These are phyloP conservation scores for Xanthia icteritia DNA, from an alignment of 2,888 invertebrate genomes.

Conservation along the genomic window DNA sequence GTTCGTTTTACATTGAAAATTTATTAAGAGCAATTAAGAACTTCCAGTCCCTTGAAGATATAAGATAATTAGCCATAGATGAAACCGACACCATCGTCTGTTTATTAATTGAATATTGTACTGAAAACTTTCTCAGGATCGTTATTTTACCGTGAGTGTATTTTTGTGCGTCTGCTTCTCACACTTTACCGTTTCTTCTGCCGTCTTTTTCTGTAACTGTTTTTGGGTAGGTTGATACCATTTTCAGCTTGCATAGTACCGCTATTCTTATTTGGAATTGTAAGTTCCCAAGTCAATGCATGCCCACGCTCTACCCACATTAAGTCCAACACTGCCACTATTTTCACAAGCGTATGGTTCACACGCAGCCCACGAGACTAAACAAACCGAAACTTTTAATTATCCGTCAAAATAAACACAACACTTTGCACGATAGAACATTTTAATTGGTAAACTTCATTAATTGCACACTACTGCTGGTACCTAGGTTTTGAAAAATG, in stretches of 20 bases:
- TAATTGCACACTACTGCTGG: slow-evolving; percentile 23
- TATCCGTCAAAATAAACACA: slow-evolving; percentile 45
- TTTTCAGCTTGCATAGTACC: neutral
- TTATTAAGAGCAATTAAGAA: slow-evolving; percentile 64
- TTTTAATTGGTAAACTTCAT: slow-evolving; percentile 54
- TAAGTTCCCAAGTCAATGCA: slow-evolving; percentile 37
- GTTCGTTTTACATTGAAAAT: slow-evolving; percentile 57
- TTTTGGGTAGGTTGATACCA: neutral
- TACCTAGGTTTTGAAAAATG: neutral
- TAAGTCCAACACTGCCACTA: slow-evolving; percentile 26
- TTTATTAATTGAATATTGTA: slow-evolving; percentile 1
- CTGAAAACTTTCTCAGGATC: no score
- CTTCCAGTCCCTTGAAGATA: slow-evolving; percentile 30
- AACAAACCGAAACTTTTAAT: slow-evolving; percentile 50
- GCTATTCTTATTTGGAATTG: slow-evolving; percentile 26
- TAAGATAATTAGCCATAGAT: slow-evolving; percentile 24
- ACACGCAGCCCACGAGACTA: slow-evolving; percentile 33
- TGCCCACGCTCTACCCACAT: slow-evolving; percentile 61
- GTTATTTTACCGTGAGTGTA: neutral
- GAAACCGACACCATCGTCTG: slow-evolving; percentile 24
- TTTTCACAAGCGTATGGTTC: slow-evolving; percentile 30
- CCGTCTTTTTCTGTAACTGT: neutral
- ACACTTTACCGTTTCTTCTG: neutral
- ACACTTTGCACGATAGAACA: slow-evolving; percentile 24
- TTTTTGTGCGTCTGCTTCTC: neutral